Evolutionary conservation across 2,888 invertebrate genomes (phyloP).

Genomic region (Sinotaia quadrata): DNA sequence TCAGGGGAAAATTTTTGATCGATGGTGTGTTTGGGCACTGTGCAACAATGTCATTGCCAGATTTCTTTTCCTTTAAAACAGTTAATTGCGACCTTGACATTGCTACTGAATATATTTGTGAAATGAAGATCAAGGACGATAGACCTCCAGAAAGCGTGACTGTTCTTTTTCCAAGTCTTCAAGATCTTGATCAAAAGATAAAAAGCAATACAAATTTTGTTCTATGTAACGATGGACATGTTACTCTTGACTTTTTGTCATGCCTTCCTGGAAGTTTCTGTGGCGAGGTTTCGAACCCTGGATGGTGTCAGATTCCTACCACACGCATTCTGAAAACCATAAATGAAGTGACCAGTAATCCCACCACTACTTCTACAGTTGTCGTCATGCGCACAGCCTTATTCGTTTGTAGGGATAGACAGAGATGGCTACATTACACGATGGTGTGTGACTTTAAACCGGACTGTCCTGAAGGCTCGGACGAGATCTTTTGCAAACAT

Average conservation of each 20-base stretch:
- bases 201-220: neutral
- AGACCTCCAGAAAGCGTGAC: too few relatives aligned
- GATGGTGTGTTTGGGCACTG: neutral
- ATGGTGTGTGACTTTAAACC: slow-evolving; percentile 17
- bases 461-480: slow-evolving; percentile 17
- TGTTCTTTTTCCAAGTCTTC: neutral
- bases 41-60: too few relatives aligned
- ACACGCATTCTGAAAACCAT: too few relatives aligned
- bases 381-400: neutral
- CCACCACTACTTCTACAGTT: too few relatives aligned
- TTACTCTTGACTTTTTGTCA: neutral
- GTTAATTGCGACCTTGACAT: too few relatives aligned
- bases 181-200: neutral
- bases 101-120: too few relatives aligned
- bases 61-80: too few relatives aligned
- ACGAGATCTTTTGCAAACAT: slow-evolving; percentile 16
- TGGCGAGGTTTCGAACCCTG: neutral
- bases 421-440: neutral
- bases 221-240: slow-evolving; percentile 10
- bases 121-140: too few relatives aligned
- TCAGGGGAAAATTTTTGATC: neutral
- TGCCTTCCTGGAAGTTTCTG: slow-evolving; percentile 14
- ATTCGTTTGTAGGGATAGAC: slow-evolving; percentile 9
- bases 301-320: neutral
- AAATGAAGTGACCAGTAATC: too few relatives aligned